phyloP scores from a whole-genome alignment of 2,888 invertebrate genomes.

The Protophormia terraenovae region DNA sequence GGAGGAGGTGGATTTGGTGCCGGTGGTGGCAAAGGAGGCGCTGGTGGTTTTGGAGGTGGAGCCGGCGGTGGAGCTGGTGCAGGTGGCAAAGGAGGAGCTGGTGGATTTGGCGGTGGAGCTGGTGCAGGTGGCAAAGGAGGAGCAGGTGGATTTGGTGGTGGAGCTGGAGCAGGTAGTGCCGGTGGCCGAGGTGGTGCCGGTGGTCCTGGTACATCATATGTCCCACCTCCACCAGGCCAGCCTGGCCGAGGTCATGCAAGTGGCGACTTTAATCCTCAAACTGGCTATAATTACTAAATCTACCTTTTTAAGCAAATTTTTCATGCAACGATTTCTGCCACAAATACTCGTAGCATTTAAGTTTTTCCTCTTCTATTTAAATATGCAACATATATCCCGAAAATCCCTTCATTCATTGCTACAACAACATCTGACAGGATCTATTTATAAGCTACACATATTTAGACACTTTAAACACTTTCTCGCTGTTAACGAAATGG shows the following conservation, averaged over 20 bases:
- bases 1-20: conserved; percentile 54
- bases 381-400: not conserved
- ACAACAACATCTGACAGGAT: not conserved
- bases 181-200: conserved; percentile 65
- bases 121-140: conserved; percentile 62
- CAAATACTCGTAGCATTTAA: conserved; percentile 72
- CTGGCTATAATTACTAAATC: conserved; percentile 82
- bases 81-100: conserved; percentile 69
- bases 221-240: conserved; percentile 68
- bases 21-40: conserved; percentile 68
- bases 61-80: conserved; percentile 66
- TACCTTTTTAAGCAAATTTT: conserved; percentile 43
- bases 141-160: conserved; percentile 40
- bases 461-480: not conserved
- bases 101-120: conserved; percentile 65
- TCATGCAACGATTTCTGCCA: conserved; percentile 72
- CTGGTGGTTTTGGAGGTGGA: conserved; percentile 69
- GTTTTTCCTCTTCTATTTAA: conserved; percentile 84
- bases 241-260: conserved; percentile 77
- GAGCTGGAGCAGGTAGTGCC: conserved; percentile 60
- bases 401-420: not conserved
- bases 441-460: not conserved
- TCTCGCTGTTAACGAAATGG: not conserved
- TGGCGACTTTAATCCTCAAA: conserved; percentile 81
- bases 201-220: conserved; percentile 72